Percentiles rank a stretch among this genome's conserved stretches.
These are phyloP conservation scores for Leiothrix lutea DNA, from an alignment of 2,113 vertebrate species.

Conservation along the genomic window DNA sequence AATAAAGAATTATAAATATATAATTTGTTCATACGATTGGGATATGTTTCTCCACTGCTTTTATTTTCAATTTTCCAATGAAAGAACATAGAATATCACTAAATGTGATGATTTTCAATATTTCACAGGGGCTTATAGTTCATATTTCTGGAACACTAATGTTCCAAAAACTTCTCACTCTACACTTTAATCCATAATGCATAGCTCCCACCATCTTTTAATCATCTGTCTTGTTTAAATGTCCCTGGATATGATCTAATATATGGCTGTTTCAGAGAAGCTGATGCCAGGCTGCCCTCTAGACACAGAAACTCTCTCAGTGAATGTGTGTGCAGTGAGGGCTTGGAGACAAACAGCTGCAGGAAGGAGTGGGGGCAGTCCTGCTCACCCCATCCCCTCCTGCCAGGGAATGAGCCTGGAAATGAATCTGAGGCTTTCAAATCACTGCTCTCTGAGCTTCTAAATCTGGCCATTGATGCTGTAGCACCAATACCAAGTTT, in stretches of 20 bases:
- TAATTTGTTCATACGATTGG: background rate
- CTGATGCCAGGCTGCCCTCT: conserved; percentile 48
- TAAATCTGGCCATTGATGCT: background rate
- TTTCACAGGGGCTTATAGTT: background rate
- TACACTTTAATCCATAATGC: conserved; percentile 1
- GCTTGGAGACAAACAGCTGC: background rate
- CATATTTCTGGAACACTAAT: background rate
- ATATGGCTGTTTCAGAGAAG: background rate
- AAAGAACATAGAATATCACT: background rate
- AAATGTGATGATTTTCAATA: background rate
- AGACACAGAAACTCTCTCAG: background rate
- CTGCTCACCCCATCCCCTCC: background rate
- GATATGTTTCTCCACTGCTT: background rate
- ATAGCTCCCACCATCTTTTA: background rate
- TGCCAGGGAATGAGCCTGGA: background rate
- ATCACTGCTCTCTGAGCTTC: background rate
- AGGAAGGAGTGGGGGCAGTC: background rate
- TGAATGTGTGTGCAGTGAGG: background rate
- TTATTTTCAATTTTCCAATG: background rate
- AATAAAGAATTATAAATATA: background rate
- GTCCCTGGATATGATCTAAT: background rate
- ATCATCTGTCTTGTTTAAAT: background rate
- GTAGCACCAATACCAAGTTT: background rate
- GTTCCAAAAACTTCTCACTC: background rate
- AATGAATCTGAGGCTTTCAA: background rate